Conservation (phyloP, 1,140 invertebrate species). For the Polypedilum vanderplanki region DNA sequence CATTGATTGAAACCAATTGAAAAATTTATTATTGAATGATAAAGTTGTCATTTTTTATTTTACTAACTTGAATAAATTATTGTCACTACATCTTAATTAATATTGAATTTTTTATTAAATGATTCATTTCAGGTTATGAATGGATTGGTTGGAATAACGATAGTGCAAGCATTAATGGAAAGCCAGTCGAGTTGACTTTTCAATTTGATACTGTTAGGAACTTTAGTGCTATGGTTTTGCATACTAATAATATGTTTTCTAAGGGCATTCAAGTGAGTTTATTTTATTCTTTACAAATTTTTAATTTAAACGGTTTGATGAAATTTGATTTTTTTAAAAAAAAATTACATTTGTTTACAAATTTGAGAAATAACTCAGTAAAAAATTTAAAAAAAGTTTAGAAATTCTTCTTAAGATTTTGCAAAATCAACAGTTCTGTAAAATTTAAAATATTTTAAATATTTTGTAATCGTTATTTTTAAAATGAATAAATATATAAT, state of each 20-base stretch:
- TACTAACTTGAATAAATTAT: not conserved
- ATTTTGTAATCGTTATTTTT: no score
- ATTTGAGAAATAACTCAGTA: no score
- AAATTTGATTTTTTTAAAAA: no score
- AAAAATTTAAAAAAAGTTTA: no score
- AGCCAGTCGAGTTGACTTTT: constrained; percentile 62
- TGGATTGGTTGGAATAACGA: constrained; percentile 87
- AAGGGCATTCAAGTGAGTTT: constrained; percentile 60
- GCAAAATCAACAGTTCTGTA: no score
- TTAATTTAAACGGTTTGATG: no score
- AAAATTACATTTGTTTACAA: no score
- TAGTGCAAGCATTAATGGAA: constrained; percentile 48
- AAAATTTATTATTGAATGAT: not conserved
- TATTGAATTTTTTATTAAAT: not conserved
- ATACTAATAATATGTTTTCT: constrained; percentile 64
- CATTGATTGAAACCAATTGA: not conserved
- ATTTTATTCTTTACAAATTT: no score
- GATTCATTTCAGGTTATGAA: constrained; percentile 56
- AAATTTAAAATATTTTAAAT: no score
- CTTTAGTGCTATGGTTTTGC: constrained; percentile 67
- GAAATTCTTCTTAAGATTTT: no score
- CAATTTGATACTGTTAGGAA: constrained; percentile 70
- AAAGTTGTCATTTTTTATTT: not conserved
- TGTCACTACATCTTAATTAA: not conserved
- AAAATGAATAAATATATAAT: no score